Percentiles rank a stretch among this genome's conserved stretches.
phyloP scores from a whole-genome alignment of 1,140 invertebrate genomes.

The Drosophila suzukii region DNA sequence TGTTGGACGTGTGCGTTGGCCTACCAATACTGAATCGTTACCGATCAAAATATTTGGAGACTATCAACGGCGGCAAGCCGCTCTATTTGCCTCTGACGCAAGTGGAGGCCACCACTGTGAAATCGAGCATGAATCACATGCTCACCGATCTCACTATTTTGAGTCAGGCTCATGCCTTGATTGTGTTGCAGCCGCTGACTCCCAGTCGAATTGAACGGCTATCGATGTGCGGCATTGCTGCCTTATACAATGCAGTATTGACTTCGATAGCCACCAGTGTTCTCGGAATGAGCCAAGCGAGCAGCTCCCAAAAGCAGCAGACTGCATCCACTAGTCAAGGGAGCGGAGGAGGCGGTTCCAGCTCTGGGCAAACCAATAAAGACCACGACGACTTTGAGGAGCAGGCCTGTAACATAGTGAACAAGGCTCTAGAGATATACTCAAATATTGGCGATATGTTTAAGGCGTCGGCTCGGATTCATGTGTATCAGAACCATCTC shows the following conservation, averaged over 20 bases:
- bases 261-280: conserved; percentile 87
- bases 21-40: conserved; percentile 79
- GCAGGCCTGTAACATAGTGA: conserved; percentile 82
- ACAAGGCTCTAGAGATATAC: conserved; percentile 92
- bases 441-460: conserved; percentile 92
- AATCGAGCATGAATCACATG: conserved; percentile 86
- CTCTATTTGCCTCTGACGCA: conserved; percentile 77
- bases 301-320: conserved; percentile 74
- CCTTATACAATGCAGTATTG: conserved; percentile 91
- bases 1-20: conserved; percentile 71
- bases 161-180: conserved; percentile 92
- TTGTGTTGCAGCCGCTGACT: conserved; percentile 92
- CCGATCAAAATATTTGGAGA: conserved; percentile 74
- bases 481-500: conserved; percentile 95
- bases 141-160: conserved; percentile 93
- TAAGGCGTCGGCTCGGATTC: conserved; percentile 92
- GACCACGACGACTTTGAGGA: conserved; percentile 80
- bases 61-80: conserved; percentile 65
- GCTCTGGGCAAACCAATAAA: conserved; percentile 37
- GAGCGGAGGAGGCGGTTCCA: conserved; percentile 34
- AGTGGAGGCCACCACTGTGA: conserved; percentile 71
- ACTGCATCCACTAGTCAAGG: conserved; percentile 48
- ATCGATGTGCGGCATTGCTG: conserved; percentile 90
- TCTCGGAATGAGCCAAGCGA: conserved; percentile 81
- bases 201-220: conserved; percentile 92